A percentile compares a stretch with the other conserved stretches of the same genome.
These are phyloP conservation scores for Noctua janthina DNA, from an alignment of 2,888 invertebrate genomes.

Conservation along the genomic window DNA sequence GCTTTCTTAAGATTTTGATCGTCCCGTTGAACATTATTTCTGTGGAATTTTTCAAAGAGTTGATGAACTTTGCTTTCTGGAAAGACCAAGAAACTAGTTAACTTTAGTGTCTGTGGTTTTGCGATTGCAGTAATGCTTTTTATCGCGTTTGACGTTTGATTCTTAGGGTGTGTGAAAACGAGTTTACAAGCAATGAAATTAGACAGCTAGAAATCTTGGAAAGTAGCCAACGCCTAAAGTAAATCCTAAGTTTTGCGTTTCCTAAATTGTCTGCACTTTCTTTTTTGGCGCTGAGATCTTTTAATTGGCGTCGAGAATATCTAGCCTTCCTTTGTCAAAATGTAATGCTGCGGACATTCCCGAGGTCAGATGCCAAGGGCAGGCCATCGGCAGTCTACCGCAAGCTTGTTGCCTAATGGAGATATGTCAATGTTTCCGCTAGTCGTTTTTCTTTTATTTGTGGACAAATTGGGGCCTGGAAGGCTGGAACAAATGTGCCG, in stretches of 20 bases:
- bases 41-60: constrained; percentile 7
- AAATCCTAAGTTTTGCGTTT: neutral
- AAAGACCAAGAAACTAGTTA: neutral
- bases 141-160: neutral
- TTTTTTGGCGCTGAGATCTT: constrained; percentile 28
- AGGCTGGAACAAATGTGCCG: constrained; percentile 15
- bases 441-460: constrained; percentile 47
- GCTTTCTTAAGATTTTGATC: constrained; percentile 37
- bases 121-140: neutral
- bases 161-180: neutral
- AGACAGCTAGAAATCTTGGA: neutral
- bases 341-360: constrained; percentile 50
- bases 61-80: neutral
- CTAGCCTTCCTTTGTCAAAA: constrained; percentile 27
- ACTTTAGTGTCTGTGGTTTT: neutral
- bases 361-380: constrained; percentile 56
- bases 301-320: constrained; percentile 25
- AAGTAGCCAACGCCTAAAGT: neutral
- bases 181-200: neutral
- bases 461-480: constrained; percentile 26
- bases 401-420: constrained; percentile 44
- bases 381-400: constrained; percentile 47
- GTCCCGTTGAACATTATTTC: constrained; percentile 30
- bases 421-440: constrained; percentile 42
- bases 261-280: neutral